These are phyloP conservation scores for Prunella strophiata DNA, from an alignment of 2,797 vertebrate species.

Conservation along the genomic window DNA sequence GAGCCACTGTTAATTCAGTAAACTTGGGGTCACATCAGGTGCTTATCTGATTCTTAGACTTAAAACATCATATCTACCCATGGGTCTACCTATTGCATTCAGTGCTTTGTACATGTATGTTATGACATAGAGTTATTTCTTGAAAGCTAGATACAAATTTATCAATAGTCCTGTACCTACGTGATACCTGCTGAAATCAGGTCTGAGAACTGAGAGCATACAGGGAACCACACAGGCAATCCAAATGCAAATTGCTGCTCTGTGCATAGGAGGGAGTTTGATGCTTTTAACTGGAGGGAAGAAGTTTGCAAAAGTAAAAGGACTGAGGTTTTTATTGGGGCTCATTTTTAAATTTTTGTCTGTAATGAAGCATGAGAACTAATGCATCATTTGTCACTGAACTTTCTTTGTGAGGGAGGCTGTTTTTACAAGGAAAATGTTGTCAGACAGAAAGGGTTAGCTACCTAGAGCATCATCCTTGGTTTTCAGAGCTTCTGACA, in stretches of 20 bases:
- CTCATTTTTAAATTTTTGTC: background rate
- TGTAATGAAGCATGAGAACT: background rate
- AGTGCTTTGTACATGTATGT: background rate
- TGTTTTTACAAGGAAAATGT: background rate
- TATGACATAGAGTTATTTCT: background rate
- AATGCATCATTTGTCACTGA: background rate
- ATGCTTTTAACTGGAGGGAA: background rate
- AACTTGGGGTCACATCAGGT: conserved; percentile 76
- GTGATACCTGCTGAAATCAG: background rate
- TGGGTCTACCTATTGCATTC: background rate
- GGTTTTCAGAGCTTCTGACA: background rate
- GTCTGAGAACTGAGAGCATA: background rate
- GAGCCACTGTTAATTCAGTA: conserved; percentile 63
- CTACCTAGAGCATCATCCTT: background rate
- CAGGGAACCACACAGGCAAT: background rate
- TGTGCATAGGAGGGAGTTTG: background rate
- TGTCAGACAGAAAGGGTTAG: background rate
- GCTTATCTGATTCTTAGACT: background rate
- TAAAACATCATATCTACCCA: background rate
- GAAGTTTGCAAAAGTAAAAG: background rate
- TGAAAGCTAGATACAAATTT: background rate
- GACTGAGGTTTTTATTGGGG: background rate
- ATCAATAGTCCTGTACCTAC: background rate
- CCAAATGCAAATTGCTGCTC: background rate
- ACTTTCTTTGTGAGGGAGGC: background rate